A percentile compares a stretch with the other conserved stretches of the same genome.
These are phyloP conservation scores for Vulpes vulpes DNA, from an alignment of 2,113 vertebrate species.

Conservation along the genomic window DNA sequence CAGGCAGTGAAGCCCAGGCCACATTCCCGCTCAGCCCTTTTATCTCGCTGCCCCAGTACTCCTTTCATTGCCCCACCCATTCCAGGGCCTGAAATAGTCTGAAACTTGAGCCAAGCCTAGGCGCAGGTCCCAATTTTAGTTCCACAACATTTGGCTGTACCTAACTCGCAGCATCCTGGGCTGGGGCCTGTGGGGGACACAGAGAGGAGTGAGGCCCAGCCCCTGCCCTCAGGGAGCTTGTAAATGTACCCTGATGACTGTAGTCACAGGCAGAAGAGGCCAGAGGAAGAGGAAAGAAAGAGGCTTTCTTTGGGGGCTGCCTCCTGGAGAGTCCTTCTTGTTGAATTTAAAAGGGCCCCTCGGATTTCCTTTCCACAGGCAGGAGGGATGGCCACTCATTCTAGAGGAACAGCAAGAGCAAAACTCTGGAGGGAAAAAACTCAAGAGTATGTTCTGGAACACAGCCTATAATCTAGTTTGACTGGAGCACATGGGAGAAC, in stretches of 20 bases:
- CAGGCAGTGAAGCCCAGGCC: conserved; percentile 13
- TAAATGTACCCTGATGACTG: background rate
- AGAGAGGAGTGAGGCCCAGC: background rate
- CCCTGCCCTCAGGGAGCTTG: conserved; percentile 54
- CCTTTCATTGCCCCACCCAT: background rate
- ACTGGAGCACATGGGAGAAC: background rate
- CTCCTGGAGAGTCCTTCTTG: background rate
- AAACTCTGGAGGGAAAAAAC: background rate
- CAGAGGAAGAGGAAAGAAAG: background rate
- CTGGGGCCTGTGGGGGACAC: background rate
- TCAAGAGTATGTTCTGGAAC: background rate
- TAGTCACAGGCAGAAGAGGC: background rate
- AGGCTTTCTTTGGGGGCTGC: background rate
- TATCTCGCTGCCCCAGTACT: conserved; percentile 15
- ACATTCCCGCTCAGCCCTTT: conserved; percentile 4
- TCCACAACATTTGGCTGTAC: conserved; percentile 59
- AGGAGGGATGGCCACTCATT: background rate
- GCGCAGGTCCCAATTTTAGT: conserved; percentile 66
- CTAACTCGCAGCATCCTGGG: background rate
- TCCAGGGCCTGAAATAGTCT: conserved; percentile 73
- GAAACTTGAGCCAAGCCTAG: conserved; percentile 61
- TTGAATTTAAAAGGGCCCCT: background rate
- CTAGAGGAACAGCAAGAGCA: background rate
- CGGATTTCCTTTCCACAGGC: background rate
- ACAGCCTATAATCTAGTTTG: background rate